Percentiles rank a stretch among this genome's conserved stretches.
Conservation (phyloP, 1,140 invertebrate species). For the Drosophila serrata region DNA sequence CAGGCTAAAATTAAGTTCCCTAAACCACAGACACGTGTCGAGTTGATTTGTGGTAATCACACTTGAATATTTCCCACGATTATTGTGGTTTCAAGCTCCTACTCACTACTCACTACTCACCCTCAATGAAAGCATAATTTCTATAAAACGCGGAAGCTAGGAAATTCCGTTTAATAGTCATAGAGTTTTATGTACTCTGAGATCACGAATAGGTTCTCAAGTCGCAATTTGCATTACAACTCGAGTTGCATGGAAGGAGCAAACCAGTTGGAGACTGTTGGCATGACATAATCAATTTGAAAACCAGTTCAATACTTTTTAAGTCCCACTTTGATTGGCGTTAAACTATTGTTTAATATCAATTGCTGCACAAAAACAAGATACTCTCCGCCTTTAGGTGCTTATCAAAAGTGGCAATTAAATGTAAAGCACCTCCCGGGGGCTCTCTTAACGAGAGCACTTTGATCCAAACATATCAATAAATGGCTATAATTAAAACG, state of each 20-base stretch:
- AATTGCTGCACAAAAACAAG: not conserved
- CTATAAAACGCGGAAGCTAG: not conserved
- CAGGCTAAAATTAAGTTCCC: not conserved
- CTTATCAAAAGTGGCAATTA: constrained; percentile 12
- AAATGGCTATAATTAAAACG: constrained; percentile 60
- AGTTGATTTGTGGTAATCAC: constrained; percentile 15
- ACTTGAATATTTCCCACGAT: constrained; percentile 41
- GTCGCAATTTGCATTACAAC: constrained; percentile 29
- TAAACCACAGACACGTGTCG: constrained; percentile 42
- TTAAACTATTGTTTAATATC: not conserved
- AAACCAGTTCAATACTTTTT: constrained; percentile 39
- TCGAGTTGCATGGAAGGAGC: not conserved
- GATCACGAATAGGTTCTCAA: constrained; percentile 20
- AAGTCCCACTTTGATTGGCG: constrained; percentile 5
- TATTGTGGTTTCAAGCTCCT: constrained; percentile 26
- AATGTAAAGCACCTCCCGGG: not conserved
- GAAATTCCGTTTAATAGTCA: constrained; percentile 10
- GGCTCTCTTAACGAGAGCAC: constrained; percentile 19
- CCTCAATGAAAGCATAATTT: constrained; percentile 19
- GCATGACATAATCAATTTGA: constrained; percentile 24
- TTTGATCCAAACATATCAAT: constrained; percentile 14
- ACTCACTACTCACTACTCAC: not conserved
- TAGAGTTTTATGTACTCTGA: constrained; percentile 15
- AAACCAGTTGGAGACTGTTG: not conserved
- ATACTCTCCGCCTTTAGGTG: not conserved